Evolutionary conservation across 2,797 vertebrate genomes (phyloP).

Genomic region (Centroberyx gerrardi): DNA sequence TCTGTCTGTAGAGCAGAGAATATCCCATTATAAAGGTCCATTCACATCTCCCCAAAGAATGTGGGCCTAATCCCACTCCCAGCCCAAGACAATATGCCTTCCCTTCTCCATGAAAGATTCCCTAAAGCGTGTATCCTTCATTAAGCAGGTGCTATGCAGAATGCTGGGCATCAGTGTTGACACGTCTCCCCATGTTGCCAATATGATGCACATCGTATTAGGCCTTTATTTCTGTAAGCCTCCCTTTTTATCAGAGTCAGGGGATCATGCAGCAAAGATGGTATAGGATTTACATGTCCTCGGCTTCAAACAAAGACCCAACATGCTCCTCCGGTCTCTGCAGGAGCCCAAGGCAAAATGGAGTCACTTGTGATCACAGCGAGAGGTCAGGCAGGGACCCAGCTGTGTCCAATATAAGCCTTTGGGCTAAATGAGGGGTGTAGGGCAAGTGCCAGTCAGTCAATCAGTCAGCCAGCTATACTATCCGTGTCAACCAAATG

Average conservation of each 20-base stretch:
- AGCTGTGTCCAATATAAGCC: slow-evolving; percentile 26
- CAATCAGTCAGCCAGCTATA: not conserved
- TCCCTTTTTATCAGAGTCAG: not conserved
- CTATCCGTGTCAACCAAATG: not conserved
- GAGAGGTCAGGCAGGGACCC: slow-evolving; percentile 5
- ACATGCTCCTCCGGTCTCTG: slow-evolving; percentile 7
- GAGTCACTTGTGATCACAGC: slow-evolving; percentile 19
- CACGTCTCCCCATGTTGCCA: not conserved
- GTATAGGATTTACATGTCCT: slow-evolving; percentile 6
- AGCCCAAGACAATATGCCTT: slow-evolving; percentile 38
- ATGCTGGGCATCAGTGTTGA: slow-evolving; percentile 13
- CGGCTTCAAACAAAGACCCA: slow-evolving; percentile 11
- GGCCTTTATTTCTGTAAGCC: slow-evolving; percentile 3
- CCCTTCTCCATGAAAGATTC: slow-evolving; percentile 38
- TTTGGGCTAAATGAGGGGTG: slow-evolving; percentile 20
- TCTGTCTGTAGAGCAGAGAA: slow-evolving; percentile 19
- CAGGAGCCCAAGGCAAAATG: not conserved
- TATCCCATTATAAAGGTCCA: slow-evolving; percentile 41
- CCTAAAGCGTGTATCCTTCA: slow-evolving; percentile 45
- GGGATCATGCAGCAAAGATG: slow-evolving; percentile 2
- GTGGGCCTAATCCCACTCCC: slow-evolving; percentile 31
- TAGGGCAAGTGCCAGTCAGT: slow-evolving; percentile 11
- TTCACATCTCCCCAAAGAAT: slow-evolving; percentile 44
- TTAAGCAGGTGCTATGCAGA: slow-evolving; percentile 48
- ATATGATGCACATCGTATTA: slow-evolving; percentile 12